These are phyloP conservation scores for Nannoperca australis DNA, from an alignment of 2,797 vertebrate species.

Conservation along the genomic window DNA sequence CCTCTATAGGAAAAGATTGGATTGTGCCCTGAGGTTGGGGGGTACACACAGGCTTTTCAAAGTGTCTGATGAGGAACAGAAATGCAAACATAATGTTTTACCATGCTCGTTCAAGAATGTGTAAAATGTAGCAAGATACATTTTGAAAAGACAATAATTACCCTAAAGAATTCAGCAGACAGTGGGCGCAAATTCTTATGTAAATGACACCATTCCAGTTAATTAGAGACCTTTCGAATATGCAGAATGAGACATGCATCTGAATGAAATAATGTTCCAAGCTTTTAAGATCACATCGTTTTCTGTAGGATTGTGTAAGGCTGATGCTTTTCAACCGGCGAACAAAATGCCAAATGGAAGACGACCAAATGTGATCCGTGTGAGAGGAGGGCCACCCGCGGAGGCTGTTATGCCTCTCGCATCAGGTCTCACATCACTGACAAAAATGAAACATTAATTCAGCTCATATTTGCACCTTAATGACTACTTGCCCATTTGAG, in stretches of 20 bases:
- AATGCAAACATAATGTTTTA: constrained; percentile 51
- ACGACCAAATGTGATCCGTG: constrained; percentile 6
- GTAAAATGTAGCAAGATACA: constrained; percentile 28
- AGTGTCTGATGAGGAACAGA: constrained; percentile 52
- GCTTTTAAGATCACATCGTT: constrained; percentile 7
- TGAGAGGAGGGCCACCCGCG: constrained; percentile 22
- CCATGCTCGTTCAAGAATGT: constrained; percentile 39
- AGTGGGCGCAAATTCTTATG: constrained; percentile 51
- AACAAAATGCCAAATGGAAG: constrained; percentile 34
- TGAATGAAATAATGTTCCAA: neutral
- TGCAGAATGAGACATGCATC: constrained; percentile 25
- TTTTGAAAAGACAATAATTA: constrained; percentile 62
- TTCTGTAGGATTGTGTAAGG: neutral
- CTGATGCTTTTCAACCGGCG: neutral
- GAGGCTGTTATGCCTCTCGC: constrained; percentile 42
- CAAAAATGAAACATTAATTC: constrained; percentile 62
- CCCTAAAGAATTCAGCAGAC: constrained; percentile 43
- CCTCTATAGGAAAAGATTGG: constrained; percentile 51
- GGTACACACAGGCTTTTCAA: constrained; percentile 7
- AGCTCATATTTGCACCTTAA: constrained; percentile 60
- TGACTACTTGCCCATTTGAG: constrained; percentile 54
- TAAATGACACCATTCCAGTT: constrained; percentile 16
- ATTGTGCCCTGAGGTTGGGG: constrained; percentile 20
- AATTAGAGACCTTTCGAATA: constrained; percentile 37
- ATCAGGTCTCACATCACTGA: constrained; percentile 37